Base-by-base conservation (phyloP, 2,888 invertebrate genomes). In the Pilophorus perplexus region DNA sequence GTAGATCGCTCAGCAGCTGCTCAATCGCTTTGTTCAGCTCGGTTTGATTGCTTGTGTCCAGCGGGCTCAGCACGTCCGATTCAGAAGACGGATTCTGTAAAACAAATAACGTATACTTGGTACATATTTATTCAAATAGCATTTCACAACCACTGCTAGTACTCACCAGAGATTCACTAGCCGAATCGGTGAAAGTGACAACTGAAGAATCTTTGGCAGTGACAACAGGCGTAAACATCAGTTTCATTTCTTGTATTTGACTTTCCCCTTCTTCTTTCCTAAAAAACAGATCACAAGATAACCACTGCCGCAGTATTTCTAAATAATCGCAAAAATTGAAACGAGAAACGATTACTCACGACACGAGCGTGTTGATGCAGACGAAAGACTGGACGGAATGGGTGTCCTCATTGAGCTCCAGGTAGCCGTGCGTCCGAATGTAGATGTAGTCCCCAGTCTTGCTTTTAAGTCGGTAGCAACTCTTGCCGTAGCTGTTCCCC, bases 361-460 rank as follows among this genome's bases (percentile, higher is more conserved):
- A 74, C 18, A 87, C 80, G 64, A 90, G 80, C 67, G 88, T 88
- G 76, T 93, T 93, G 65, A 93, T 84, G 77, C 93, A 93, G 38
- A 92, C 86, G 78, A 93, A 92, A 69, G 91, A 90, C 74, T 87
- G 88, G 23, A 91, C 89, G 66, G 84, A 84, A 72, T 90, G 88
- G 4, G 87, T 85, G 52, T 80, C 80, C 74, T 83, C 85, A 74
- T 91, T 89, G 71, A 89, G 86, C 78, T 93, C 93, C 60, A 93
- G 81, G 74, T 85, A 92, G 8, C 93, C 93, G 72, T 87, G 83
- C 0, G 92, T 90, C 74, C 87, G 84, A 76, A 93, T 82, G 74
- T 89, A 93, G 72, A 93, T 89, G 74, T 89, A 90, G 73, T 87
- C 83, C n/a, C 91, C 91, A 64, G 87, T 89, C 71, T 89, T 85